phyloP scores from a whole-genome alignment of 35 echinoderm and acorn worm genomes.

The Ophioderma brevispina region DNA sequence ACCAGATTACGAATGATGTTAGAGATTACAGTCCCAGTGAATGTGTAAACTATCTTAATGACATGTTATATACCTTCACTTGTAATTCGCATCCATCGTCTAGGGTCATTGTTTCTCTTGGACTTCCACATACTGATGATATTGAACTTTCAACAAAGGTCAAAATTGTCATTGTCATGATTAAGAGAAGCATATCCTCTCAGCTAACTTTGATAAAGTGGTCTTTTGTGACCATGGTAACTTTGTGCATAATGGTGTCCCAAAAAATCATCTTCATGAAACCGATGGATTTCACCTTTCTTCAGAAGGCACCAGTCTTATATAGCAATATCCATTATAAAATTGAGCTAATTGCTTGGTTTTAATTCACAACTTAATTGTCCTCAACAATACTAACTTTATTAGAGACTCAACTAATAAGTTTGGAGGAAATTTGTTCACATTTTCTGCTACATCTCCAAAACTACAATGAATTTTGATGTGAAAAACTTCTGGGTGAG shows the following conservation, averaged over 20 bases:
- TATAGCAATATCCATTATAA: neutral
- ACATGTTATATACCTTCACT: neutral
- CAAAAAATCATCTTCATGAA: neutral
- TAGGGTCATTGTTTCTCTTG: neutral
- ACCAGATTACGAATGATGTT: neutral
- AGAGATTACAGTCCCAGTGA: neutral
- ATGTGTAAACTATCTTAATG: neutral
- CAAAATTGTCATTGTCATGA: neutral
- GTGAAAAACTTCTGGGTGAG: too few species aligned
- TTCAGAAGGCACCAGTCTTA: neutral
- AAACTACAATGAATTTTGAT: too few species aligned
- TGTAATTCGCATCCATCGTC: neutral
- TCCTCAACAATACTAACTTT: too few species aligned
- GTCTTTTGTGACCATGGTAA: neutral
- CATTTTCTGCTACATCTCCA: too few species aligned
- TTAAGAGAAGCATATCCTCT: neutral
- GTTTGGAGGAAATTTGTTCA: too few species aligned
- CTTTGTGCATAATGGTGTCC: neutral
- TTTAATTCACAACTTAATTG: too few species aligned
- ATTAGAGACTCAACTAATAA: too few species aligned
- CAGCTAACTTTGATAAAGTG: neutral
- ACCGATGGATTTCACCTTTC: neutral
- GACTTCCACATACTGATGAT: neutral
- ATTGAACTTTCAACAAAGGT: neutral
- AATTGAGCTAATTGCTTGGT: too few species aligned